phyloP scores from a whole-genome alignment of 1,140 invertebrate species.

The Hesperophylax magnus region DNA sequence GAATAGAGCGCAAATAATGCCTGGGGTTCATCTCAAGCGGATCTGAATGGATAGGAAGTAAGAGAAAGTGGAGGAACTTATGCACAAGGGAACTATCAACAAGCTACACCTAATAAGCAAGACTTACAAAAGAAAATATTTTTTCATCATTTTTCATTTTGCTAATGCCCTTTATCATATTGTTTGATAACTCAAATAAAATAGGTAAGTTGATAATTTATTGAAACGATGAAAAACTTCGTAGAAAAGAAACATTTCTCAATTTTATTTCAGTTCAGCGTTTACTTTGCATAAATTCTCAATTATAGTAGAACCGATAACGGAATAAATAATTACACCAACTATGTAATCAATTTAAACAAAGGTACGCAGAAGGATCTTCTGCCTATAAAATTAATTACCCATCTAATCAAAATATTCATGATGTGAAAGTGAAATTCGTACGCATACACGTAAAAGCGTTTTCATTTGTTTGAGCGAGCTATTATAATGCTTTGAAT shows the following conservation, averaged over 20 bases:
- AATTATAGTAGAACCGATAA: not conserved
- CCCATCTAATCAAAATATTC: not conserved
- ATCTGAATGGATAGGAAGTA: not conserved
- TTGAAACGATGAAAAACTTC: not conserved
- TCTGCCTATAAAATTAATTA: not conserved
- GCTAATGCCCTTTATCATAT: not conserved
- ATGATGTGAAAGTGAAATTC: not conserved
- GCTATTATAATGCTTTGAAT: not conserved
- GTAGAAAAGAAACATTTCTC: too few species aligned
- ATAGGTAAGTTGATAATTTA: not conserved
- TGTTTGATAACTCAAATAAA: not conserved
- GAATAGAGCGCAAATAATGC: constrained; percentile 55
- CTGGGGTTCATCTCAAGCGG: not conserved
- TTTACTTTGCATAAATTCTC: too few species aligned
- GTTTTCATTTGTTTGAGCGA: not conserved
- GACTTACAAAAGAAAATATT: not conserved
- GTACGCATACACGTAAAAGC: not conserved
- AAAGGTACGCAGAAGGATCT: not conserved
- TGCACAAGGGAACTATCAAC: not conserved
- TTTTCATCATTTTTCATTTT: not conserved
- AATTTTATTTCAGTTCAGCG: too few species aligned
- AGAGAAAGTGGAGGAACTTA: not conserved
- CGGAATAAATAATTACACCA: not conserved
- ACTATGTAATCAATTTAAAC: not conserved
- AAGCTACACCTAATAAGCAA: not conserved